phyloP scores from a whole-genome alignment of 1,140 invertebrate species.

The Plectrocnemia conspersa region DNA sequence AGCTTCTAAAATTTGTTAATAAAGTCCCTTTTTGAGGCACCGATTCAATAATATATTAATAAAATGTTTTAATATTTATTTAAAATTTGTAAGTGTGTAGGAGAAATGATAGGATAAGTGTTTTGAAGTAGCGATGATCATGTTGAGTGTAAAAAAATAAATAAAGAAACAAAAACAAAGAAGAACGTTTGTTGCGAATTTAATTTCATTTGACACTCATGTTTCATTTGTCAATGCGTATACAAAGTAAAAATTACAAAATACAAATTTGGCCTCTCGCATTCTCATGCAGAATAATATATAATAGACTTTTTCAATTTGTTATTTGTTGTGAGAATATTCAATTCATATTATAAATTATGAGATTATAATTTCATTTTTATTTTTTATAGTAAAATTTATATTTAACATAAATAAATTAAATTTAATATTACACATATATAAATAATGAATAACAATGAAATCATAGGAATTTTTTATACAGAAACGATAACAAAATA shows the following conservation, averaged over 20 bases:
- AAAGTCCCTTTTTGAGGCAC: no score
- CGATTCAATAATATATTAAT: no score
- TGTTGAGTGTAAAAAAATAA: no score
- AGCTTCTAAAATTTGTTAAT: no score
- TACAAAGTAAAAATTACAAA: constrained; percentile 28
- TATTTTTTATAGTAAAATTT: constrained; percentile 24
- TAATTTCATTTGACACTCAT: constrained; percentile 34
- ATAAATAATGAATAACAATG: constrained; percentile 32
- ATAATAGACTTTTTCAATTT: no score
- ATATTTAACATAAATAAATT: constrained; percentile 15
- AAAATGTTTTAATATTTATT: no score
- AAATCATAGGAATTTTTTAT: constrained; percentile 28
- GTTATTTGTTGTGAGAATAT: constrained; percentile 55
- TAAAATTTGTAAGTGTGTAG: no score
- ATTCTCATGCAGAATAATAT: no score
- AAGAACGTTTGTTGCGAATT: constrained; percentile 20
- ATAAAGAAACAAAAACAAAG: no score
- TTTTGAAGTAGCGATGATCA: no score
- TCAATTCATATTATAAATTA: constrained; percentile 35
- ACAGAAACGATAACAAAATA: constrained; percentile 31
- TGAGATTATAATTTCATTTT: constrained; percentile 1
- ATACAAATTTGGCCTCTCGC: no score
- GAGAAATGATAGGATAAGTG: no score
- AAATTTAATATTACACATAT: constrained; percentile 8
- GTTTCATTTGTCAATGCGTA: constrained; percentile 33